Evolutionary conservation across 2,113 vertebrate species (phyloP).

Genomic region (Diphyllodes magnificus): DNA sequence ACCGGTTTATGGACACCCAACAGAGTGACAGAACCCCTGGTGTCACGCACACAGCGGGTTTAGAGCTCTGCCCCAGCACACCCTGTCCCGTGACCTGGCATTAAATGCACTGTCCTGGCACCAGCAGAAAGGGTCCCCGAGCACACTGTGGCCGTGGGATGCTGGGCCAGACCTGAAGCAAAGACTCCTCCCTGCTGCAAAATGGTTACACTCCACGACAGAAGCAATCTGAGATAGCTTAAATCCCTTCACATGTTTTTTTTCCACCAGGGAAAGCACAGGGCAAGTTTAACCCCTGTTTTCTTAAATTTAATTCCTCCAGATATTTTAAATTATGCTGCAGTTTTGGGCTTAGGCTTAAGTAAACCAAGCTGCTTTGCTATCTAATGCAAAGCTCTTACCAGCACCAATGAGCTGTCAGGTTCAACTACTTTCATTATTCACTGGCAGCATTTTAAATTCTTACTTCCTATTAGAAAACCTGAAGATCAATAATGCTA

Average conservation of each 20-base stretch:
- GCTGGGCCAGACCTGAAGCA: background rate
- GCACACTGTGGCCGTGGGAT: background rate
- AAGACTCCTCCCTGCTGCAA: background rate
- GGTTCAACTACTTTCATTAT: background rate
- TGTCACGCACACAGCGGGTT: background rate
- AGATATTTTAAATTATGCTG: background rate
- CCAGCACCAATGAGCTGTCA: background rate
- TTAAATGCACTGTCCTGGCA: background rate
- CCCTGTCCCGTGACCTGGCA: background rate
- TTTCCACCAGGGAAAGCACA: background rate
- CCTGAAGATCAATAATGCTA: background rate
- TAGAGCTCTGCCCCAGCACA: background rate
- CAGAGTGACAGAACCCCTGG: background rate
- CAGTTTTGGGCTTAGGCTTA: background rate
- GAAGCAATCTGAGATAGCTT: background rate
- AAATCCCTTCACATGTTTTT: background rate
- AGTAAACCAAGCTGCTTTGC: background rate
- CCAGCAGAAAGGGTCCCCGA: background rate
- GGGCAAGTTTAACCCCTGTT: background rate
- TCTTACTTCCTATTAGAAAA: slow-evolving; percentile 5
- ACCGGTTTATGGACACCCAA: background rate
- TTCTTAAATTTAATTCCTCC: background rate
- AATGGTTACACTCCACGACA: background rate
- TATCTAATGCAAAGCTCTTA: background rate
- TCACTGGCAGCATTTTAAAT: background rate